Evolutionary conservation across 2,888 invertebrate species (phyloP).

Genomic region (Anarsia innoxiella): DNA sequence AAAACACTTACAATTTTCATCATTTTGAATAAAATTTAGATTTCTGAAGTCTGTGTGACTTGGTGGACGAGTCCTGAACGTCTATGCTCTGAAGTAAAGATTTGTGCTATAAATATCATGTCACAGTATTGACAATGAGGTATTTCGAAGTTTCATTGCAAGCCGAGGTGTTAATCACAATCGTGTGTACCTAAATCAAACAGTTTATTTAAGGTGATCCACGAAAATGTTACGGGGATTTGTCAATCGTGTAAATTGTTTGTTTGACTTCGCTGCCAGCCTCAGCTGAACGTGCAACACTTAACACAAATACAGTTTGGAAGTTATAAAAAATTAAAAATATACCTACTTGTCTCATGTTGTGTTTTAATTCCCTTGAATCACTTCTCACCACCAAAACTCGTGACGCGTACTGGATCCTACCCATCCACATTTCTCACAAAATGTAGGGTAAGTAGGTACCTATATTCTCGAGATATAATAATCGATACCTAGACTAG

Average conservation of each 20-base stretch:
- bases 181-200: slow-evolving; percentile 41
- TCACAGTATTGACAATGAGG: slow-evolving; percentile 55
- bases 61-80: slow-evolving; percentile 47
- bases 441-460: too few relatives aligned
- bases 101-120: slow-evolving; percentile 61
- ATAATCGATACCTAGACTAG: too few relatives aligned
- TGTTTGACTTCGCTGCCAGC: slow-evolving; percentile 34
- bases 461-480: too few relatives aligned
- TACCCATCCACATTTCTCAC: too few relatives aligned
- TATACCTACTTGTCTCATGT: too few relatives aligned
- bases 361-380: too few relatives aligned
- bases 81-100: slow-evolving; percentile 45
- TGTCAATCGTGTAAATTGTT: slow-evolving; percentile 68
- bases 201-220: slow-evolving; percentile 67
- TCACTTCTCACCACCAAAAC: too few relatives aligned
- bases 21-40: slow-evolving; percentile 36
- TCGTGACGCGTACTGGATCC: too few relatives aligned
- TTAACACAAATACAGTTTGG: too few relatives aligned
- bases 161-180: slow-evolving; percentile 68
- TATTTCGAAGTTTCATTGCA: slow-evolving; percentile 64
- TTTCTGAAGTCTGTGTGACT: slow-evolving; percentile 36
- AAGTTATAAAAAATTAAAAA: too few relatives aligned
- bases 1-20: slow-evolving; percentile 62
- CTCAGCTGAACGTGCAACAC: too few relatives aligned
- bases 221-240: slow-evolving; percentile 60